Conservation (phyloP, 2,797 vertebrate genomes). For the Sebastes jordani region DNA sequence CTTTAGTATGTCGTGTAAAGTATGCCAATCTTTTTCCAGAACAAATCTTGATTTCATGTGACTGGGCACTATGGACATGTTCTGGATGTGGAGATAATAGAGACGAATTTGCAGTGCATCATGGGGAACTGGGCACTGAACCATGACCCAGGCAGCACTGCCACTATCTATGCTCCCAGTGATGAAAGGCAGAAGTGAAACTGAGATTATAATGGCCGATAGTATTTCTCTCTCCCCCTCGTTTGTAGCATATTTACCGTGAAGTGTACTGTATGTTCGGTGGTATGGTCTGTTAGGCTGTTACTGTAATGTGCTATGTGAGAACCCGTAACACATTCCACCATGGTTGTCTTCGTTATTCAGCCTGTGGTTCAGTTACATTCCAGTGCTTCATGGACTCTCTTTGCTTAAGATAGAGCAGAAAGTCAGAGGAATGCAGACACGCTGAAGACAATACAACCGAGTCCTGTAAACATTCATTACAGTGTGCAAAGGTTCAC, state of each 20-base stretch:
- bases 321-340: not conserved
- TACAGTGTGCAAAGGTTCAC: not conserved
- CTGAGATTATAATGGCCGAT: not conserved
- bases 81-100: not conserved
- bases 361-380: not conserved
- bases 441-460: not conserved
- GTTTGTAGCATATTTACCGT: not conserved
- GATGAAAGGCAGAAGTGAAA: slow-evolving; percentile 15
- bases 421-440: slow-evolving; percentile 1
- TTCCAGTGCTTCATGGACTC: not conserved
- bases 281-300: not conserved
- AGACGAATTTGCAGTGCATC: slow-evolving; percentile 1
- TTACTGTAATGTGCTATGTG: not conserved
- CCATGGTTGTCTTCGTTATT: not conserved
- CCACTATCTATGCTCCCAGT: not conserved
- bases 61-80: not conserved
- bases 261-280: not conserved
- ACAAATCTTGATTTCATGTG: not conserved
- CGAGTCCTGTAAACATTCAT: not conserved
- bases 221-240: not conserved
- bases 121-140: not conserved
- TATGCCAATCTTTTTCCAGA: not conserved
- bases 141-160: not conserved
- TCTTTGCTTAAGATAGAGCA: not conserved
- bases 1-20: not conserved